Conservation (phyloP, 2,888 invertebrate genomes). For the Galeruca laticollis region DNA sequence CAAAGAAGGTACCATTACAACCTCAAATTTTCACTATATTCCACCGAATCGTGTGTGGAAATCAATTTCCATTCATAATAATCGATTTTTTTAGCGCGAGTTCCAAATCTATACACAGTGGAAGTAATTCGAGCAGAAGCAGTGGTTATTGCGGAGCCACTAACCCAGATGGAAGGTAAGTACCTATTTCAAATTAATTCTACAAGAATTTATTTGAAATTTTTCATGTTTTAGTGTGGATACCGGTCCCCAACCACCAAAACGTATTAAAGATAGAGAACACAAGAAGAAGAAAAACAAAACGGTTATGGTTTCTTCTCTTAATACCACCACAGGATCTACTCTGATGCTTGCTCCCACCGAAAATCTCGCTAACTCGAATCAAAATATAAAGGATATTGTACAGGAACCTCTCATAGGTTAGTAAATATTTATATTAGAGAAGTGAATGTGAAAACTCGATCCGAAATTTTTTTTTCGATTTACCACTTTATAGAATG, state of each 20-base stretch:
- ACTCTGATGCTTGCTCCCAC: constrained; percentile 40
- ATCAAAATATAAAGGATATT: constrained; percentile 38
- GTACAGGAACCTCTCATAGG: constrained; percentile 44
- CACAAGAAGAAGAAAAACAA: constrained; percentile 73
- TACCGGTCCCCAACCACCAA: constrained; percentile 67
- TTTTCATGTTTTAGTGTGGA: constrained; percentile 62
- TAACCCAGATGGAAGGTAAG: constrained; percentile 65
- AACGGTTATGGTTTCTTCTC: constrained; percentile 48
- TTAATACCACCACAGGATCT: constrained; percentile 35
- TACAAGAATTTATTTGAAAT: background rate
- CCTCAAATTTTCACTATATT: background rate
- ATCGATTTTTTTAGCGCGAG: constrained; percentile 72
- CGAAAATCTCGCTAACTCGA: constrained; percentile 40
- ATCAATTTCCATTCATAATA: background rate
- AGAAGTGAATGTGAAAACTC: too few relatives aligned
- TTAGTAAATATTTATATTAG: too few relatives aligned
- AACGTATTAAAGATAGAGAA: constrained; percentile 72
- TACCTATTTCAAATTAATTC: background rate
- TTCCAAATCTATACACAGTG: constrained; percentile 81
- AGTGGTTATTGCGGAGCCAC: constrained; percentile 84
- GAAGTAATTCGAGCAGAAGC: constrained; percentile 84
- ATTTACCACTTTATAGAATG: too few relatives aligned
- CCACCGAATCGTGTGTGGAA: background rate
- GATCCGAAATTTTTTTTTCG: too few relatives aligned
- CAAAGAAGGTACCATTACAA: constrained; percentile 75